These are phyloP conservation scores for Bursaphelenchus mucronatus DNA, from an alignment of 1,140 invertebrate species.

Conservation along the genomic window DNA sequence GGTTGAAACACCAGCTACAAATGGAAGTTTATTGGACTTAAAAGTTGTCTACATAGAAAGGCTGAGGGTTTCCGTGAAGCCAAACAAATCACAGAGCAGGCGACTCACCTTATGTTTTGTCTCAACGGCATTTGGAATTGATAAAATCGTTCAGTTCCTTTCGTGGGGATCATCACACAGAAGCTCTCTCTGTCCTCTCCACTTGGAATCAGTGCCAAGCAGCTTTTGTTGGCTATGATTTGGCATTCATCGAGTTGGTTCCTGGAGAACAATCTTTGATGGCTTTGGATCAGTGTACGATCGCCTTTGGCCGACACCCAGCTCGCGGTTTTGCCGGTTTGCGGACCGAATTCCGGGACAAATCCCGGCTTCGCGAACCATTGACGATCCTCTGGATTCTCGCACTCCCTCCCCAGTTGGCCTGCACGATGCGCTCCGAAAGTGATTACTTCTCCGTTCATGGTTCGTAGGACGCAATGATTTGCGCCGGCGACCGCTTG, in stretches of 20 bases:
- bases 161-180: too few species aligned
- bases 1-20: constrained; percentile 35
- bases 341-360: constrained; percentile 70
- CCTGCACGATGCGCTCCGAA: constrained; percentile 87
- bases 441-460: constrained; percentile 83
- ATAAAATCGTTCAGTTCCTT: not conserved
- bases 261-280: constrained; percentile 81
- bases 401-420: constrained; percentile 72
- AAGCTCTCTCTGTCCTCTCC: constrained; percentile 14
- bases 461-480: constrained; percentile 83
- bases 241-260: constrained; percentile 42
- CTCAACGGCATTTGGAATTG: too few species aligned
- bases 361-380: constrained; percentile 78
- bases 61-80: too few species aligned
- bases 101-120: too few species aligned
- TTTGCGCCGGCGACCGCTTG: constrained; percentile 81
- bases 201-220: constrained; percentile 20
- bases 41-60: constrained; percentile 3
- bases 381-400: constrained; percentile 58
- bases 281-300: constrained; percentile 87
- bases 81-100: too few species aligned
- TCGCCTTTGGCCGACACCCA: constrained; percentile 90
- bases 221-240: constrained; percentile 43
- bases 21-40: not conserved
- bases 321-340: constrained; percentile 74